phyloP scores from a whole-genome alignment of 1,140 invertebrate genomes.

The Lucilia sericata region DNA sequence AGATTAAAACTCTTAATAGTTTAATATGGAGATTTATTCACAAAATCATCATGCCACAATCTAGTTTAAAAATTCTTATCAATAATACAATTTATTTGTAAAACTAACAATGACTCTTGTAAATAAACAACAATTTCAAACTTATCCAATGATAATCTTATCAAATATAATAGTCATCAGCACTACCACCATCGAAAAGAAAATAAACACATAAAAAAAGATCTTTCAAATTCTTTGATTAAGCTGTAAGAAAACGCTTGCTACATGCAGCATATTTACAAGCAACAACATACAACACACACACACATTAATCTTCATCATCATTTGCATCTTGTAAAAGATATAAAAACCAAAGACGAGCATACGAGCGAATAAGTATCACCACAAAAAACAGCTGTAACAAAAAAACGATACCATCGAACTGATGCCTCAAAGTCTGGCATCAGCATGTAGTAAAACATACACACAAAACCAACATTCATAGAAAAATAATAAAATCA shows the following conservation, averaged over 20 bases:
- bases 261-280: not conserved
- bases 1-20: too few species aligned
- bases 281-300: not conserved
- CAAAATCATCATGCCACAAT: too few species aligned
- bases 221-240: not conserved
- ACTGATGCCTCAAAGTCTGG: not conserved
- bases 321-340: not conserved
- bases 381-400: not conserved
- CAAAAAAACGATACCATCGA: constrained; percentile 10
- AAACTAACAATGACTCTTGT: too few species aligned
- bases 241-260: constrained; percentile 4
- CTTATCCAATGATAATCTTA: not conserved
- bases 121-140: not conserved
- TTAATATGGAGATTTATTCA: too few species aligned
- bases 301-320: constrained; percentile 4
- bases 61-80: too few species aligned
- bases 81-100: too few species aligned
- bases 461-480: not conserved
- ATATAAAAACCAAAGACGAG: not conserved
- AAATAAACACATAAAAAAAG: not conserved
- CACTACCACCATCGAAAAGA: not conserved
- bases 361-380: too few species aligned
- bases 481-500: not conserved
- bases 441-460: not conserved
- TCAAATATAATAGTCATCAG: not conserved